Evolutionary conservation across 2,113 vertebrate genomes (phyloP).

Genomic region (Quiscalus mexicanus): DNA sequence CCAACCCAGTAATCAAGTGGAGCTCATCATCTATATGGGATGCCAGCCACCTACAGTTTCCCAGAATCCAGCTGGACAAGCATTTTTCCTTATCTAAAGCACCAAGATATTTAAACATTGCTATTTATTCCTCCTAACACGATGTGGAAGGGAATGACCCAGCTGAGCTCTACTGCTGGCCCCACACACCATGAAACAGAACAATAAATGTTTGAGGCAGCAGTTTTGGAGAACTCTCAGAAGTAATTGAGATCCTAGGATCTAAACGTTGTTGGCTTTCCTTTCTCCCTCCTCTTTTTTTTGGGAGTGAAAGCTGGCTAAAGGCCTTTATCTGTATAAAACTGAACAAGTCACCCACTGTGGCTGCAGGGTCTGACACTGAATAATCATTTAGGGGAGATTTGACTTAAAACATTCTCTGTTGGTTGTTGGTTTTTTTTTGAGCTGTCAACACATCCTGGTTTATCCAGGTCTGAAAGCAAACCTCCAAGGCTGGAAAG

Average conservation of each 20-base stretch:
- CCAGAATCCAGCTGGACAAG: background rate
- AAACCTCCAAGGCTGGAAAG: background rate
- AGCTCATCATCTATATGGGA: background rate
- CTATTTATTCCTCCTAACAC: background rate
- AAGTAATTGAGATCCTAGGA: background rate
- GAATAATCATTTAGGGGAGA: background rate
- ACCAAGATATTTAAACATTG: background rate
- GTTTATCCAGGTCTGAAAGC: background rate
- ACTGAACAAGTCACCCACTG: slow-evolving; percentile 26
- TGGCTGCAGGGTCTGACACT: background rate
- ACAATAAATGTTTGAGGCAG: background rate
- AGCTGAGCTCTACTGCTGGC: background rate
- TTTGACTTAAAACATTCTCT: slow-evolving; percentile 17
- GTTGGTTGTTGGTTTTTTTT: background rate
- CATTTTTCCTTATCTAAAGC: background rate
- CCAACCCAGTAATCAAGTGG: background rate
- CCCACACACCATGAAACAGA: background rate
- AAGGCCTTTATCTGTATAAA: background rate
- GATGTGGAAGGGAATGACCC: rapidly evolving
- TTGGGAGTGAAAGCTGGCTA: background rate
- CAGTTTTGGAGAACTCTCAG: background rate
- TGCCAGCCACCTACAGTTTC: rapidly evolving
- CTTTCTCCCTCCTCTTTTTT: background rate
- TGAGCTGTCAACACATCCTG: background rate
- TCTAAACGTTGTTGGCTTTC: background rate